phyloP scores from a whole-genome alignment of 2,888 invertebrate species.

The Anorthoa munda region DNA sequence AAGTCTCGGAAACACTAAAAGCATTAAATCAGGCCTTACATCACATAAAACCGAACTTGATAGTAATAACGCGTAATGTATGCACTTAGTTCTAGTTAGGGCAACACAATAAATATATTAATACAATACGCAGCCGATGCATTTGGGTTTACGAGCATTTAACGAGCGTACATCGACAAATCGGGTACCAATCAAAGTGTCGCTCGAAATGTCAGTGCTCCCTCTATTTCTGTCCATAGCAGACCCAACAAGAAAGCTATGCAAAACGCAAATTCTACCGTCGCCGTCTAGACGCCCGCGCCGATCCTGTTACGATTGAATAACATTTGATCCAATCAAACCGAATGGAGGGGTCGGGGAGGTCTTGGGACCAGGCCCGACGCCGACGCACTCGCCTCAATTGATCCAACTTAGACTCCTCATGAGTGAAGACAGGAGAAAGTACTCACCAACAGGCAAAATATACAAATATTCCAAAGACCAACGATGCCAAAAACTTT shows the following conservation, averaged over 20 bases:
- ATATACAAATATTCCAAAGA: no score
- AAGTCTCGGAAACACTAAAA: constrained; percentile 24
- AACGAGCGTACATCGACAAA: constrained; percentile 80
- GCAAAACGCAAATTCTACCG: constrained; percentile 88
- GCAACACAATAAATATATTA: constrained; percentile 66
- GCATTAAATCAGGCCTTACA: constrained; percentile 31
- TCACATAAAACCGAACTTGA: constrained; percentile 40
- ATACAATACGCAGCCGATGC: constrained; percentile 55
- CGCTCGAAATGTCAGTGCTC: constrained; percentile 88
- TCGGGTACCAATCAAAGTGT: constrained; percentile 83
- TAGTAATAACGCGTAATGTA: constrained; percentile 49
- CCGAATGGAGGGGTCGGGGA: constrained; percentile 85
- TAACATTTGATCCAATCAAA: constrained; percentile 90
- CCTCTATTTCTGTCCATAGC: constrained; percentile 86
- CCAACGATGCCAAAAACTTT: no score
- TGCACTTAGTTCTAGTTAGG: constrained; percentile 50
- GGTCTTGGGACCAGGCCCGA: constrained; percentile 82
- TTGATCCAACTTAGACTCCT: constrained; percentile 74
- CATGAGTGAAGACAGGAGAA: constrained; percentile 60
- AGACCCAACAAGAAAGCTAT: constrained; percentile 89
- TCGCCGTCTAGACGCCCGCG: constrained; percentile 88
- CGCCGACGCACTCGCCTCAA: constrained; percentile 77
- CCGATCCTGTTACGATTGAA: constrained; percentile 86
- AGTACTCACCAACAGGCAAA: constrained; percentile 47
- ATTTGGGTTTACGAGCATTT: constrained; percentile 75